Conservation (phyloP, 1,140 invertebrate species). For the Trypoxylus dichotomus region DNA sequence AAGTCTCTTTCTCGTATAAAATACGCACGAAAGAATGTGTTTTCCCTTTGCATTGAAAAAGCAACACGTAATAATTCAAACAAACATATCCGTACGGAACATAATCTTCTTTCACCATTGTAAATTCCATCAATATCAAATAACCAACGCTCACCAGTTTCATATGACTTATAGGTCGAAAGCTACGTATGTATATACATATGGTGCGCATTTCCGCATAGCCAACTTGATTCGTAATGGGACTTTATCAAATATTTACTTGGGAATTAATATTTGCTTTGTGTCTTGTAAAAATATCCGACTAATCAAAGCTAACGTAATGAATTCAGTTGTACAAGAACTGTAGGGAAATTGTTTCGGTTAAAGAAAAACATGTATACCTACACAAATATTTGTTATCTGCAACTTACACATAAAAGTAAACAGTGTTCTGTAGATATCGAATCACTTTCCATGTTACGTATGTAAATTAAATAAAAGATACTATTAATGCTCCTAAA, state of each 20-base stretch:
- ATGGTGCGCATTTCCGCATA: neutral
- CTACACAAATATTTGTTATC: too few species aligned
- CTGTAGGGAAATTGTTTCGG: too few species aligned
- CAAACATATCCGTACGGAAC: neutral
- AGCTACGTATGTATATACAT: neutral
- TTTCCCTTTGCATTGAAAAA: neutral
- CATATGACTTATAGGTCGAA: neutral
- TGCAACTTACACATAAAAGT: too few species aligned
- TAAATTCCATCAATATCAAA: conserved; percentile 25
- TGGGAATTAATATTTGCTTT: neutral
- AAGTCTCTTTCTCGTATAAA: too few species aligned
- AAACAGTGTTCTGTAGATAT: too few species aligned
- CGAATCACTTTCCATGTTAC: too few species aligned
- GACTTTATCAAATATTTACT: neutral
- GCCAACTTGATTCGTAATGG: neutral
- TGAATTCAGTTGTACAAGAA: too few species aligned
- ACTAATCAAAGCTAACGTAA: too few species aligned
- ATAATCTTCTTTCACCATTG: conserved; percentile 13
- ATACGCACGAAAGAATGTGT: neutral
- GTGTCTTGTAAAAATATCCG: neutral
- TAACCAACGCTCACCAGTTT: conserved; percentile 7
- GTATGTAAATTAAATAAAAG: too few species aligned
- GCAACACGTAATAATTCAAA: neutral
- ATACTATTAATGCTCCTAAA: too few species aligned
- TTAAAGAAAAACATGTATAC: too few species aligned